Evolutionary conservation across 2,113 vertebrate genomes (phyloP).

Genomic region (Lethenteron reissneri): DNA sequence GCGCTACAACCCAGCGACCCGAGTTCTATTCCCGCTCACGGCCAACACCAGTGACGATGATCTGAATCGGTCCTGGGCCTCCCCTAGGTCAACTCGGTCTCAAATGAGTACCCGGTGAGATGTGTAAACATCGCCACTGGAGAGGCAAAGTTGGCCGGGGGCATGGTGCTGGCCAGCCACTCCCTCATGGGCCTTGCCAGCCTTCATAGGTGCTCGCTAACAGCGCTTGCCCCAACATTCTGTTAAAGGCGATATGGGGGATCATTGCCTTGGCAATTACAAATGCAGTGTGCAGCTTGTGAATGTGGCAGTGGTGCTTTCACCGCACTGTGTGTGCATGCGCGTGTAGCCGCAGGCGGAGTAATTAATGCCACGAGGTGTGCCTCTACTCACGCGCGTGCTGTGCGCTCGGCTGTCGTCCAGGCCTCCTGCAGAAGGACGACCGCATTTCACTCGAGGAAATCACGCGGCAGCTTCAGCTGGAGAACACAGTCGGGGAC

Average conservation of each 20-base stretch:
- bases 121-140: too few relatives aligned
- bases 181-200: too few relatives aligned
- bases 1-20: too few relatives aligned
- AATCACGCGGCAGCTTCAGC: constrained; percentile 64
- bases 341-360: not conserved
- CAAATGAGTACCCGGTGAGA: too few relatives aligned
- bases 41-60: too few relatives aligned
- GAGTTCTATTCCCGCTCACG: too few relatives aligned
- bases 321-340: not conserved
- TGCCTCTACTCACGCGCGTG: not conserved
- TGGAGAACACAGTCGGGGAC: constrained; percentile 84
- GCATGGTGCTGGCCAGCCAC: too few relatives aligned
- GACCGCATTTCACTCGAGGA: constrained; percentile 73
- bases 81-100: too few relatives aligned
- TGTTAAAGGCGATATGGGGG: not conserved
- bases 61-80: too few relatives aligned
- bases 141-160: too few relatives aligned
- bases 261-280: not conserved
- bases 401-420: constrained; percentile 8
- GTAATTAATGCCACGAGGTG: not conserved
- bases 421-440: constrained; percentile 69
- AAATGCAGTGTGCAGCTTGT: not conserved
- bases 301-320: not conserved
- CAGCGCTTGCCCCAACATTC: too few relatives aligned
- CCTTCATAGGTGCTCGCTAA: too few relatives aligned